Evolutionary conservation across 1,140 invertebrate species (phyloP).

Genomic region (Zaprionus camerounensis): DNA sequence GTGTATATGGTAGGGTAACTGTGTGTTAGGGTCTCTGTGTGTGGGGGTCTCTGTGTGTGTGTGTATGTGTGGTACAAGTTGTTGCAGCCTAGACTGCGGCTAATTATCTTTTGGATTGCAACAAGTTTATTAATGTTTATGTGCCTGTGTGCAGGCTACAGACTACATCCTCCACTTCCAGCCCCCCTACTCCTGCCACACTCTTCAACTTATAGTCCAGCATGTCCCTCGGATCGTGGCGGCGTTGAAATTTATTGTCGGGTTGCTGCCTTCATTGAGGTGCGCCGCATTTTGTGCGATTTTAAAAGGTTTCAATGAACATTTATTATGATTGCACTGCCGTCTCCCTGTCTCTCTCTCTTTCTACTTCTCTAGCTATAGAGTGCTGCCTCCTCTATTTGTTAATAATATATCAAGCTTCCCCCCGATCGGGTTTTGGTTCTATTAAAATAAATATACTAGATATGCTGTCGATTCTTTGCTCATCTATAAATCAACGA

Average conservation of each 20-base stretch:
- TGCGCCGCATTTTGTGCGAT: conserved; percentile 74
- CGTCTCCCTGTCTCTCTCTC: neutral
- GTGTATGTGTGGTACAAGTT: conserved; percentile 39
- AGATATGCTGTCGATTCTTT: conserved; percentile 44
- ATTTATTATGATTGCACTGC: conserved; percentile 81
- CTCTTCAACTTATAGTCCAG: neutral
- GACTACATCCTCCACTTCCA: neutral
- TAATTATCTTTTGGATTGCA: conserved; percentile 83
- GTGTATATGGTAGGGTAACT: neutral
- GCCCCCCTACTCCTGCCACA: neutral
- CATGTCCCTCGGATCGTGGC: conserved; percentile 45
- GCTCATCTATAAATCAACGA: conserved; percentile 70
- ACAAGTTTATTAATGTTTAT: conserved; percentile 83
- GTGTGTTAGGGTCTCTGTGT: conserved; percentile 13
- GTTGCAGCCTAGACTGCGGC: conserved; percentile 65
- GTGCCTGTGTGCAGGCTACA: conserved; percentile 28
- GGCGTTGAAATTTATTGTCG: conserved; percentile 77
- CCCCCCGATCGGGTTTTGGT: conserved; percentile 13
- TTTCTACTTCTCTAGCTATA: neutral
- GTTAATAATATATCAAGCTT: conserved; percentile 67
- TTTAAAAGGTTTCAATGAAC: conserved; percentile 83
- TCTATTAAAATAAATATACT: conserved; percentile 61
- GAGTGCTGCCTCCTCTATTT: conserved; percentile 10
- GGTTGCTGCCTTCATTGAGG: conserved; percentile 72
- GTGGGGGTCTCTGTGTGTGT: conserved; percentile 28